phyloP scores from a whole-genome alignment of 2,888 invertebrate genomes.

The Thysanoteuthis rhombus region DNA sequence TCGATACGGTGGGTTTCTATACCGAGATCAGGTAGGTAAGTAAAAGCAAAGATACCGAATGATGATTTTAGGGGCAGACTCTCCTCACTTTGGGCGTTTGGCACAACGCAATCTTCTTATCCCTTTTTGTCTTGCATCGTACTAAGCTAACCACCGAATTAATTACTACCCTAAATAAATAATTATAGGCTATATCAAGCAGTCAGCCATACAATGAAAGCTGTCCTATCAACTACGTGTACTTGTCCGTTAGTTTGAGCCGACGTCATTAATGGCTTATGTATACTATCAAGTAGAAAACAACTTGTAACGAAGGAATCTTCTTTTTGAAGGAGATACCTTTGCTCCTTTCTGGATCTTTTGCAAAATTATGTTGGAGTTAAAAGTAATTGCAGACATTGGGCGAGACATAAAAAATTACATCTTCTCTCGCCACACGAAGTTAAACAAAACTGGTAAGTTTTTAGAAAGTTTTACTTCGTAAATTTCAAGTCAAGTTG shows the following conservation, averaged over 20 bases:
- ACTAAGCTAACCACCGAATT: not conserved
- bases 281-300: not conserved
- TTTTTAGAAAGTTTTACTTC: not conserved
- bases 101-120: not conserved
- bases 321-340: not conserved
- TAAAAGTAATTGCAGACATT: not conserved
- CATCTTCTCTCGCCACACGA: not conserved
- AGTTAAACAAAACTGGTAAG: not conserved
- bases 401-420: constrained; percentile 1
- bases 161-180: not conserved
- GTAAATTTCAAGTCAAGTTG: no score
- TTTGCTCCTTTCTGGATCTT: not conserved
- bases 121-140: no score
- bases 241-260: not conserved
- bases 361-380: not conserved
- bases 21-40: no score
- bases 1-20: no score
- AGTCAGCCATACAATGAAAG: not conserved
- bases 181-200: not conserved
- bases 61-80: no score
- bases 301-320: not conserved
- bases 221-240: no score
- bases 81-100: not conserved
- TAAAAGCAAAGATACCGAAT: no score
- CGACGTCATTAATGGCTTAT: not conserved